Evolutionary conservation across 1,140 invertebrate genomes (phyloP).

Genomic region (Protaetia brevitarsis): DNA sequence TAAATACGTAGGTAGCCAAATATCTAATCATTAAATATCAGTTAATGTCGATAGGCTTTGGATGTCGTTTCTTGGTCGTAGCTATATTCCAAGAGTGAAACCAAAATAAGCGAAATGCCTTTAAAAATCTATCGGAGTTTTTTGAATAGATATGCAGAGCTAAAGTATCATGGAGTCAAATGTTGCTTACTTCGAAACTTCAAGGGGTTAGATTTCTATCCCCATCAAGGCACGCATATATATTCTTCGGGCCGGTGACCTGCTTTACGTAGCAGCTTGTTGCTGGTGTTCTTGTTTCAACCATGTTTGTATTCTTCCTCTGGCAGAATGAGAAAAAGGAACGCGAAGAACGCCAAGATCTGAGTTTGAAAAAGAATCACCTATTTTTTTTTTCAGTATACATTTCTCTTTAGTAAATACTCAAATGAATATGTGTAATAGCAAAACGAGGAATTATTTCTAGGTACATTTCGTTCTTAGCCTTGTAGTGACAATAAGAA

Average conservation of each 20-base stretch:
- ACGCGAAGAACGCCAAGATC: background rate
- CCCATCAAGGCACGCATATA: conserved; percentile 11
- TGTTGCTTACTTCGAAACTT: conserved; percentile 15
- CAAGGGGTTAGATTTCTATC: background rate
- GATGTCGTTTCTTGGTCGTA: background rate
- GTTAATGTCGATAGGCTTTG: conserved; percentile 11
- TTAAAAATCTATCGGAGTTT: conserved; percentile 1
- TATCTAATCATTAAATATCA: background rate
- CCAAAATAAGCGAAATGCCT: background rate
- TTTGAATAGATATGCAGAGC: conserved; percentile 5
- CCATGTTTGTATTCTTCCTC: conserved; percentile 19
- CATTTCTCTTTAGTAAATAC: background rate
- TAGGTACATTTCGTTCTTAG: conserved; percentile 21
- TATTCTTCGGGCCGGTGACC: background rate
- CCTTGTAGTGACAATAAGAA: conserved; percentile 3
- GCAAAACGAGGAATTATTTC: conserved; percentile 5
- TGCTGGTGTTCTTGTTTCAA: background rate
- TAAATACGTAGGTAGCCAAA: background rate
- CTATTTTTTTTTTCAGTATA: background rate
- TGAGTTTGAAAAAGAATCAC: conserved; percentile 21
- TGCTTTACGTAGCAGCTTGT: background rate
- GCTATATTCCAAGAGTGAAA: background rate
- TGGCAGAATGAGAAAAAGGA: conserved; percentile 3
- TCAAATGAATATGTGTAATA: background rate
- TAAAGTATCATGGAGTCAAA: conserved; percentile 8